These are phyloP conservation scores for Leucophora obtusa DNA, from an alignment of 2,888 invertebrate genomes.

Conservation along the genomic window DNA sequence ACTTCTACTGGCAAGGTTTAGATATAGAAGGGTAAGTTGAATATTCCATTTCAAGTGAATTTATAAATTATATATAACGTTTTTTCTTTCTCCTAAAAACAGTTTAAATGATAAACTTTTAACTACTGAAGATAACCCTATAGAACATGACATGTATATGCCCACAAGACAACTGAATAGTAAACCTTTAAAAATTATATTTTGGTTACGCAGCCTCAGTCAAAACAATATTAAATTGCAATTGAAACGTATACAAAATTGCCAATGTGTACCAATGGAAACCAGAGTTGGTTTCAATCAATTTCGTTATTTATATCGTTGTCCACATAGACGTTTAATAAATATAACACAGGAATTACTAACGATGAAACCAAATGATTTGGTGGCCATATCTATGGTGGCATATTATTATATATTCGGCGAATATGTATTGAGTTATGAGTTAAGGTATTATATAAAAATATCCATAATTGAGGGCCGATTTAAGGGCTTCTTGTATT, in stretches of 20 bases:
- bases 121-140: constrained; percentile 58
- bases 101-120: constrained; percentile 70
- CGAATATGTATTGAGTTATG: constrained; percentile 69
- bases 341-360: constrained; percentile 68
- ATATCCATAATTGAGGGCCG: too few species aligned
- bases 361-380: constrained; percentile 67
- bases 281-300: constrained; percentile 75
- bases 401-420: constrained; percentile 71
- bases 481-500: too few species aligned
- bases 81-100: background rate
- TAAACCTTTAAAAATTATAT: constrained; percentile 70
- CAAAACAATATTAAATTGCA: constrained; percentile 56
- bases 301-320: constrained; percentile 72
- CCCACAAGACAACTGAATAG: constrained; percentile 72
- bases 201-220: constrained; percentile 71
- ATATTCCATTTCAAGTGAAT: too few species aligned
- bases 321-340: constrained; percentile 72
- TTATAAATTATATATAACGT: background rate
- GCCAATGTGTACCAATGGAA: constrained; percentile 68
- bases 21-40: constrained; percentile 69
- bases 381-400: constrained; percentile 69
- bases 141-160: constrained; percentile 68
- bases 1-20: constrained; percentile 73
- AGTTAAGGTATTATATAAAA: constrained; percentile 65
- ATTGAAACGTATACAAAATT: constrained; percentile 71